Percentiles rank a stretch among this genome's conserved stretches.
Evolutionary conservation across 2,797 vertebrate species (phyloP).

Genomic region (Acanthiza pusilla): DNA sequence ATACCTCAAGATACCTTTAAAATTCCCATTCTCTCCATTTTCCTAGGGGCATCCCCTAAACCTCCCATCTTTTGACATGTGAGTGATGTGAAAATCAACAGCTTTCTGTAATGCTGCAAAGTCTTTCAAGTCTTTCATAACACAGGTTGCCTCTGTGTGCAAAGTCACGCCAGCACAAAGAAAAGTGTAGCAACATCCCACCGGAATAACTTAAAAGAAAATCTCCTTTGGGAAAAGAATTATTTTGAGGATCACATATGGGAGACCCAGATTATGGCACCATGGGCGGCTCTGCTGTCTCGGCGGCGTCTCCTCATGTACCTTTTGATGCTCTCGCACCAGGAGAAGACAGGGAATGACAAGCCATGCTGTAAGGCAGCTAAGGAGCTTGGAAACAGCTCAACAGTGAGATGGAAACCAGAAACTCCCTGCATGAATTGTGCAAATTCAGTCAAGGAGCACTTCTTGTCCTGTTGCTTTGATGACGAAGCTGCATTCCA

Average conservation of each 20-base stretch:
- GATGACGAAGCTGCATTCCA: not conserved
- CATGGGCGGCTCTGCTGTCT: not conserved
- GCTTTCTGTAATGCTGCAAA: not conserved
- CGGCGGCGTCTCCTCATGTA: not conserved
- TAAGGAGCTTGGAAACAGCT: not conserved
- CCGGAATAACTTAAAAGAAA: not conserved
- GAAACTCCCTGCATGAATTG: rapidly evolving
- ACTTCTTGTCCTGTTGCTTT: not conserved
- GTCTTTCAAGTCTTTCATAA: not conserved
- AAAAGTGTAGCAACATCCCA: not conserved
- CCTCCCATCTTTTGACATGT: not conserved
- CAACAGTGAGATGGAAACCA: not conserved
- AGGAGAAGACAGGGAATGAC: not conserved
- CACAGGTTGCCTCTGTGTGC: not conserved
- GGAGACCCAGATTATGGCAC: not conserved
- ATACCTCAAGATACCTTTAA: not conserved
- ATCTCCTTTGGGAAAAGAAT: not conserved
- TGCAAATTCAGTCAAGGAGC: not conserved
- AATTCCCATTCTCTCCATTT: not conserved
- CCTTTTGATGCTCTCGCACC: not conserved
- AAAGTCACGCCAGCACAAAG: not conserved
- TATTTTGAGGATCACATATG: not conserved
- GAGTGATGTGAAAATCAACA: not conserved
- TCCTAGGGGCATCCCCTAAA: not conserved
- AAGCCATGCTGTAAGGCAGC: not conserved